Base-by-base conservation (phyloP, 2,113 vertebrate genomes). In the Dolichallabes microphthalmus region DNA sequence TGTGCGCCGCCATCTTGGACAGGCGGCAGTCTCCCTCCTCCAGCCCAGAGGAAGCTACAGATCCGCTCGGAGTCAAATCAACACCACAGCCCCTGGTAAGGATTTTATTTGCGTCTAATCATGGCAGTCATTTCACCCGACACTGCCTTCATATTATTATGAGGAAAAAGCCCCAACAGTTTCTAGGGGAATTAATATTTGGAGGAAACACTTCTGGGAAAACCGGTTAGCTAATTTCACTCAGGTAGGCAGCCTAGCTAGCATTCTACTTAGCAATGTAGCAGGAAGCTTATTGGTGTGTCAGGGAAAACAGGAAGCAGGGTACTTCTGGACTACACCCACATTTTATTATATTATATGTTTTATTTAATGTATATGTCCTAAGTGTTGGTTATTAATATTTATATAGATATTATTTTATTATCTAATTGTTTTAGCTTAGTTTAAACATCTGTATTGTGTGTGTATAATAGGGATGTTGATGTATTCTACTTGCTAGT, bases 1-100 rank as follows among this genome's bases (percentile, higher is more conserved):
- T 81, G 87, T 64, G 88, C 86, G 93, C 94, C 87, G 94, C 97
- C 97, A 98, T 98, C 96, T 98, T 98, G 96, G 95, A 89, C 90
- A 92, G 92, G 90, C 90, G 90, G 22, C 68, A 71, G 45, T 73
- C 89, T 73, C 90, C 90, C 92, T 91, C 35, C 75, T 53, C 39
- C 92, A 92, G 91, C 89, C 88, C 94, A 92, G 95, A 94, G 94
- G 91, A 95, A 95, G 92, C 94, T 92, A 93, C 92, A 90, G 87
- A 91, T 90, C 91, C 90, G 88, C 63, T 89, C 89, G 83, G 84
- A 90, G 80, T 85, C 17, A 86, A 85, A 86, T 76, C 15, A 86
- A 88, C 89, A 83, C 87, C 27, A 68, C 82, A 83, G 35, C 90
- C 86, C 58, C 90, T 87, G 94, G 94, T 94, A 91, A 94, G 93